phyloP scores from a whole-genome alignment of 2,888 invertebrate genomes.

The Eupithecia vulgata region DNA sequence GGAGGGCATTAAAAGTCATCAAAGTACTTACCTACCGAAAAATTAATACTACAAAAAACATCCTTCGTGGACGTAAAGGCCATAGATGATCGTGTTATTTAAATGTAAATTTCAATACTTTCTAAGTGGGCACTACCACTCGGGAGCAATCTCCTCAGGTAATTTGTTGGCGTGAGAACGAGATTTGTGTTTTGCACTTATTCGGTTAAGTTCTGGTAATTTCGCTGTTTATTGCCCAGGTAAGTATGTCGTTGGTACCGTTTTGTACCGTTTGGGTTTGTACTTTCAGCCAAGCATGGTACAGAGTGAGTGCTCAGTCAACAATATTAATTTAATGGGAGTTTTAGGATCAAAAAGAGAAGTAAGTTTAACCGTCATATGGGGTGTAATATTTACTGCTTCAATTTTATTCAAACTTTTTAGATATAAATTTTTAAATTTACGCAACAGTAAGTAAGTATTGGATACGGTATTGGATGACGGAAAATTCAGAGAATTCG shows the following conservation, averaged over 20 bases:
- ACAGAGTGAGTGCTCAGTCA: not conserved
- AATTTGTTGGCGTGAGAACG: conserved; percentile 50
- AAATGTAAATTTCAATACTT: not conserved
- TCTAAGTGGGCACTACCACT: conserved; percentile 5
- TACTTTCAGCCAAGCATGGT: not conserved
- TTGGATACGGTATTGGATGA: not conserved
- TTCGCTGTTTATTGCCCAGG: conserved; percentile 33
- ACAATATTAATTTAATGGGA: not conserved
- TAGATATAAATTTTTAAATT: not conserved
- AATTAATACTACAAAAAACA: no score
- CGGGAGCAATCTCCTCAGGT: conserved; percentile 18
- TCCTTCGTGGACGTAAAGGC: no score
- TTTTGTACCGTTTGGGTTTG: conserved; percentile 6
- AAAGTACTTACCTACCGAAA: no score
- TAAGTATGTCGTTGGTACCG: conserved; percentile 27
- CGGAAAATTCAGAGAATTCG: not conserved
- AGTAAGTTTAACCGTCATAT: not conserved
- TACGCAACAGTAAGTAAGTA: not conserved
- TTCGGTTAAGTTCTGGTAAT: conserved; percentile 35
- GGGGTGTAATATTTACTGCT: not conserved
- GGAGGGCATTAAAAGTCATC: no score
- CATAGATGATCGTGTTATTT: no score
- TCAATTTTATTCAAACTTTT: not conserved
- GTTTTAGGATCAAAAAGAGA: not conserved
- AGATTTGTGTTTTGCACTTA: conserved; percentile 42